Conservation (phyloP, 2,113 vertebrate genomes). For the Nothocercus julius region DNA sequence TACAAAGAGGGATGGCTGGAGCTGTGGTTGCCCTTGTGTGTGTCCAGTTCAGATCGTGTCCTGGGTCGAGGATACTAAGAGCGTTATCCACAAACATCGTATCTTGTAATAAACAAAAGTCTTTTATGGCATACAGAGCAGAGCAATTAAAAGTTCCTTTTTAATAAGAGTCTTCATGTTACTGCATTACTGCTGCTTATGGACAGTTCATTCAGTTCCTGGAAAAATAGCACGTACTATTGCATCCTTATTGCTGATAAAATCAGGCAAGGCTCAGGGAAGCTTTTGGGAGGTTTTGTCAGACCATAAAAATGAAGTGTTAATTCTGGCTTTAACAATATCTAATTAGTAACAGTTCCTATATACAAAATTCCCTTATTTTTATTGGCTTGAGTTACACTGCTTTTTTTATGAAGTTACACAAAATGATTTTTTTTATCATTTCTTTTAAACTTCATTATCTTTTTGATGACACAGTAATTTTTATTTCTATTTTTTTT, state of each 20-base stretch:
- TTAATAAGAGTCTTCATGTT: neutral
- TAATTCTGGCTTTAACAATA: constrained; percentile 53
- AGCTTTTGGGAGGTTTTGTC: neutral
- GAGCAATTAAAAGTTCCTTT: neutral
- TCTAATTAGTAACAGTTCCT: constrained; percentile 57
- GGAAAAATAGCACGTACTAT: neutral
- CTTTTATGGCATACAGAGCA: neutral
- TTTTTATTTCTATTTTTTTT: constrained; percentile 74
- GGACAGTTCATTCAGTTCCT: neutral
- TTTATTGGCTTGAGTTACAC: constrained; percentile 48
- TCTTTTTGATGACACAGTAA: constrained; percentile 72
- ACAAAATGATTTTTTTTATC: constrained; percentile 39
- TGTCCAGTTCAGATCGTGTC: neutral
- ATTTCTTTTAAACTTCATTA: constrained; percentile 72
- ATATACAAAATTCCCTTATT: constrained; percentile 43
- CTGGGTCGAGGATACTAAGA: neutral
- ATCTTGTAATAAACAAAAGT: neutral
- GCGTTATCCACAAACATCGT: neutral
- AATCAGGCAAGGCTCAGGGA: constrained; percentile 1
- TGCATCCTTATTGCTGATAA: neutral
- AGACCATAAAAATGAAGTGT: constrained; percentile 45
- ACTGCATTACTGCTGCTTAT: neutral
- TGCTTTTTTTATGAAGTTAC: constrained; percentile 34
- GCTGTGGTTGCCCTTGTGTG: neutral
- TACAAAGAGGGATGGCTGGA: neutral